A percentile compares a stretch with the other conserved stretches of the same genome.
phyloP scores from a whole-genome alignment of 2,888 invertebrate genomes.

The Periphyllus acericola region DNA sequence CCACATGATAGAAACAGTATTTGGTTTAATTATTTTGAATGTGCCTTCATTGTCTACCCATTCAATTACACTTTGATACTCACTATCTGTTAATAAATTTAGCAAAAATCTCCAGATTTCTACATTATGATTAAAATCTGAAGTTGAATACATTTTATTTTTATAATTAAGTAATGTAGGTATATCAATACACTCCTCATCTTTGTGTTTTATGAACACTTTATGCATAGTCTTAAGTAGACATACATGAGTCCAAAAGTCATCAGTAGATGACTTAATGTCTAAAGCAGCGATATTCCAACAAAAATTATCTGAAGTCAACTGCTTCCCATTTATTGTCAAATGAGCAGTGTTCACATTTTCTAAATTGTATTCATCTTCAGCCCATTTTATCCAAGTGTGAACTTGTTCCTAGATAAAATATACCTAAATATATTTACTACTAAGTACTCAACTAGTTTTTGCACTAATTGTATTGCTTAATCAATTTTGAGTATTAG shows the following conservation, averaged over 20 bases:
- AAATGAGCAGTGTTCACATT: conserved; percentile 5
- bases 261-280: conserved; percentile 27
- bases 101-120: conserved; percentile 57
- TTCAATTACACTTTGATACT: conserved; percentile 46
- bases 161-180: conserved; percentile 10
- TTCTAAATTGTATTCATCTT: conserved; percentile 33
- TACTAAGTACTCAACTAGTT: too few species aligned
- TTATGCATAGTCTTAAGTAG: conserved; percentile 46
- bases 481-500: too few species aligned
- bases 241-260: conserved; percentile 55
- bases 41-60: conserved; percentile 43
- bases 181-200: conserved; percentile 39
- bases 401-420: conserved; percentile 40
- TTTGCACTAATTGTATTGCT: too few species aligned
- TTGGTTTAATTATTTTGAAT: conserved; percentile 44
- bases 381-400: conserved; percentile 45
- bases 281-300: conserved; percentile 44
- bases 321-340: conserved; percentile 38
- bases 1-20: conserved; percentile 50
- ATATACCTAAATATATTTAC: neutral
- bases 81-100: conserved; percentile 36
- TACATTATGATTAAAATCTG: neutral
- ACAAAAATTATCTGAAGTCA: conserved; percentile 44
- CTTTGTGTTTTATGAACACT: conserved; percentile 21
- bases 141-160: conserved; percentile 33